Evolutionary conservation across 1,140 invertebrate genomes (phyloP).

Genomic region (Calephelis virginiensis): DNA sequence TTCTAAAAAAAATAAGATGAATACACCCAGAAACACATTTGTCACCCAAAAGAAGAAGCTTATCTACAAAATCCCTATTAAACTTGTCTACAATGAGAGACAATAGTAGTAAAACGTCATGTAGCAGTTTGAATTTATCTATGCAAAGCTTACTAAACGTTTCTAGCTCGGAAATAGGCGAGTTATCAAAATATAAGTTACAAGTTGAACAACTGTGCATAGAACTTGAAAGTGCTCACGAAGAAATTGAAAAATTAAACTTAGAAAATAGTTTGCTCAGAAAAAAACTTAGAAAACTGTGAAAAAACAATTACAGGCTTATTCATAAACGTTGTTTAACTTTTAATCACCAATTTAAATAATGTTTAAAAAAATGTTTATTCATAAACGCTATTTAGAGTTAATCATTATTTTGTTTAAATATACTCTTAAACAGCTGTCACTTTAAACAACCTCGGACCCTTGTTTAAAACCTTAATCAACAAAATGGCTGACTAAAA

Average conservation of each 20-base stretch:
- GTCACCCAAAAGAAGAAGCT: not conserved
- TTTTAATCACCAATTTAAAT: too few species aligned
- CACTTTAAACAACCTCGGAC: too few species aligned
- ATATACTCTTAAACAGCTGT: too few species aligned
- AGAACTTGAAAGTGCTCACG: not conserved
- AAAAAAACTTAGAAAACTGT: not conserved
- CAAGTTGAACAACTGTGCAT: not conserved
- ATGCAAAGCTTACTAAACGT: not conserved
- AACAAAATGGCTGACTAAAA: too few species aligned
- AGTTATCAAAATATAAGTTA: not conserved
- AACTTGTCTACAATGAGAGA: not conserved
- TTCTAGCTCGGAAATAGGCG: not conserved
- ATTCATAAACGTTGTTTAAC: too few species aligned
- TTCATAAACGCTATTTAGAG: too few species aligned
- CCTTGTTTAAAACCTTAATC: too few species aligned
- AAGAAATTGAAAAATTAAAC: not conserved
- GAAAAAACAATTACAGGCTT: not conserved
- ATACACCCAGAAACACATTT: not conserved
- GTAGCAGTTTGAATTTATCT: not conserved
- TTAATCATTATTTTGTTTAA: too few species aligned
- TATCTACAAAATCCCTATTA: not conserved
- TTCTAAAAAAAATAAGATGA: not conserved
- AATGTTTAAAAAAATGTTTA: too few species aligned
- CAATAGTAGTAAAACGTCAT: not conserved
- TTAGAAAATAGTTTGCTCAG: not conserved